A percentile compares a stretch with the other conserved stretches of the same genome.
Conservation (phyloP, 2,797 vertebrate genomes). For the Halcyon smyrnensis region DNA sequence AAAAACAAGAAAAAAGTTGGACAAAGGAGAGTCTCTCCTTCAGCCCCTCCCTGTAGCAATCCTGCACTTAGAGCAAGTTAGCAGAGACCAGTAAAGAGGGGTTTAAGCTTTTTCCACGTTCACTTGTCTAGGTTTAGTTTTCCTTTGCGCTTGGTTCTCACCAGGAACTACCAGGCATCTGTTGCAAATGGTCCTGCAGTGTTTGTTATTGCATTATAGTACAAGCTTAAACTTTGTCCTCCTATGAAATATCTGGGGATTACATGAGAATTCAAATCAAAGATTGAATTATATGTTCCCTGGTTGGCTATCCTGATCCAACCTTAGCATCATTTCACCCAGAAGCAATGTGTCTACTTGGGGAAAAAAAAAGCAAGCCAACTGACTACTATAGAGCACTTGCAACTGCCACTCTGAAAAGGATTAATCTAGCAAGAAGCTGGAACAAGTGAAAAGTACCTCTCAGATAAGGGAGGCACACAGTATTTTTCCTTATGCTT, state of each 20-base stretch:
- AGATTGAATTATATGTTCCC: fast-evolving
- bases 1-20: not conserved
- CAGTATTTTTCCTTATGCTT: not conserved
- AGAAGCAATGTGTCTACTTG: not conserved
- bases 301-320: not conserved
- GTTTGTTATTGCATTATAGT: not conserved
- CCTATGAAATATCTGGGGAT: not conserved
- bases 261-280: not conserved
- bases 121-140: not conserved
- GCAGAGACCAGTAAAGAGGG: not conserved
- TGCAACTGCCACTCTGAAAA: not conserved
- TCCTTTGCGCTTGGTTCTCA: not conserved
- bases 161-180: fast-evolving
- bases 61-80: not conserved
- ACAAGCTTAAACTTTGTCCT: not conserved
- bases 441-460: not conserved
- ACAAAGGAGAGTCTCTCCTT: not conserved
- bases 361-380: not conserved
- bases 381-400: fast-evolving
- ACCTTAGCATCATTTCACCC: fast-evolving
- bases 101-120: fast-evolving
- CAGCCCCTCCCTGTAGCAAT: not conserved
- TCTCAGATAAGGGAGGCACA: not conserved
- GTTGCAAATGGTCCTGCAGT: not conserved
- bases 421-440: not conserved